These are phyloP conservation scores for Diploscapter pachys DNA, from an alignment of 1,140 invertebrate species.

Conservation along the genomic window DNA sequence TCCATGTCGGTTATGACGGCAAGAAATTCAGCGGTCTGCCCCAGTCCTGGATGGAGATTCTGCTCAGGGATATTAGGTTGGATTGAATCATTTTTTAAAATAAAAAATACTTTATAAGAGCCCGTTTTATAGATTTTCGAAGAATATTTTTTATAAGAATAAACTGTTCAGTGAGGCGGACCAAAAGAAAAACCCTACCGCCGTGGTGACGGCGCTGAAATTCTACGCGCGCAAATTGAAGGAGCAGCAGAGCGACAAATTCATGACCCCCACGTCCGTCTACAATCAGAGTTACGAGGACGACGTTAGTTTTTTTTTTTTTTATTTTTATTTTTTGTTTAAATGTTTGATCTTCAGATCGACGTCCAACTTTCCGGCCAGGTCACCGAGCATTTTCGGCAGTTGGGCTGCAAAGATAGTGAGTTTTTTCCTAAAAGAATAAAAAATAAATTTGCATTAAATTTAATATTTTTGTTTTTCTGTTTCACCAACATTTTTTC, in stretches of 20 bases:
- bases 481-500: too few species aligned
- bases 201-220: slow-evolving; percentile 54
- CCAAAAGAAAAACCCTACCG: slow-evolving; percentile 54
- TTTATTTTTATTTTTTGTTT: slow-evolving; percentile 17
- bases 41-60: slow-evolving; percentile 54
- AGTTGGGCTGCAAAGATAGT: too few species aligned
- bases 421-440: too few species aligned
- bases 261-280: slow-evolving; percentile 56
- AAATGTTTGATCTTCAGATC: slow-evolving; percentile 1
- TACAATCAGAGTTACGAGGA: slow-evolving; percentile 49
- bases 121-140: background rate
- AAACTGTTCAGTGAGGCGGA: slow-evolving; percentile 50
- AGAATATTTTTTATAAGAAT: slow-evolving; percentile 6
- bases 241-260: slow-evolving; percentile 50
- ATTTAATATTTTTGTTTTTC: too few species aligned
- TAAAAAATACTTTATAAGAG: background rate
- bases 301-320: slow-evolving; percentile 14
- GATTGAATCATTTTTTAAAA: slow-evolving; percentile 3
- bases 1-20: slow-evolving; percentile 57
- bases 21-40: slow-evolving; percentile 55
- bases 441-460: too few species aligned
- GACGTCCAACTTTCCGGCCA: slow-evolving; percentile 29
- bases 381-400: slow-evolving; percentile 17
- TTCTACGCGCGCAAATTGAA: slow-evolving; percentile 55
- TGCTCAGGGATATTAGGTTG: slow-evolving; percentile 48